Conservation (phyloP, 1,140 invertebrate species). For the Drosophila repleta region DNA sequence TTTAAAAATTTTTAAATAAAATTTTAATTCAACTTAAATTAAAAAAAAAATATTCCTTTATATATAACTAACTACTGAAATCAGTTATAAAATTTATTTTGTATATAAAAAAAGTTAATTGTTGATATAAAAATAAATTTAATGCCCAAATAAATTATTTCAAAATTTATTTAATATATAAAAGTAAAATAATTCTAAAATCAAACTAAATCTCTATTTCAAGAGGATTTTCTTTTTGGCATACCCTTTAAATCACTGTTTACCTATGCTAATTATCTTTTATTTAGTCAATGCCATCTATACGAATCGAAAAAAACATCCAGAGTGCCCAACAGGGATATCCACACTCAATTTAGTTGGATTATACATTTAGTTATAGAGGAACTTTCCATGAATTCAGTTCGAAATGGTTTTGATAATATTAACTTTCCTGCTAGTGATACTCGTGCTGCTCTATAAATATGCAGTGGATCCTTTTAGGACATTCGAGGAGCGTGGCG, state of each 20-base stretch:
- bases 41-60: too few species aligned
- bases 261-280: constrained; percentile 2
- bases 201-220: not conserved
- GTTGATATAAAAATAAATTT: too few species aligned
- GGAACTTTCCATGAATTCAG: not conserved
- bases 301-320: not conserved
- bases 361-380: constrained; percentile 14
- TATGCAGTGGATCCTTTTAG: constrained; percentile 38
- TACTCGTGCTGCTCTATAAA: constrained; percentile 54
- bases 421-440: not conserved
- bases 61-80: too few species aligned
- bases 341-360: not conserved
- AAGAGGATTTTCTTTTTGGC: not conserved
- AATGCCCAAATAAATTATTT: too few species aligned
- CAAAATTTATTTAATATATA: too few species aligned
- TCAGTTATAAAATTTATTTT: too few species aligned
- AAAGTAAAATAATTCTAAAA: too few species aligned
- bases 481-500: constrained; percentile 44
- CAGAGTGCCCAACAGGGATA: not conserved
- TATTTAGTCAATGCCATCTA: not conserved
- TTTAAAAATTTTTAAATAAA: too few species aligned
- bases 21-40: too few species aligned
- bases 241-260: not conserved
- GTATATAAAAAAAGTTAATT: too few species aligned
- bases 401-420: constrained; percentile 28